These are phyloP conservation scores for Tenodera sinensis DNA, from an alignment of 2,888 invertebrate species.

Conservation along the genomic window DNA sequence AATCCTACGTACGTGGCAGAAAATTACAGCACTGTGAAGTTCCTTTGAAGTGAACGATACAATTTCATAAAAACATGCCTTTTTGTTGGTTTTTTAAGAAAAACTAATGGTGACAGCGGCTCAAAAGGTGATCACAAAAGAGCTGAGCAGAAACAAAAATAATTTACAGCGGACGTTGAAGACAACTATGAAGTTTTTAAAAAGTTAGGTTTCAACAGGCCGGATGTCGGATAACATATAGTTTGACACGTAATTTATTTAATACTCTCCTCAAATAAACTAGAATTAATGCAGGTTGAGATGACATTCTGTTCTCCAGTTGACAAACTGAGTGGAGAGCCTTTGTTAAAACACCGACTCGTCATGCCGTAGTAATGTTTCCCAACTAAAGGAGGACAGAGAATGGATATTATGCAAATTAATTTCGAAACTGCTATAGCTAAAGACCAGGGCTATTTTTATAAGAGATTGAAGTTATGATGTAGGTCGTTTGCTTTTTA, in stretches of 20 bases:
- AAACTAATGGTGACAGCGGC: background rate
- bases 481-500: background rate
- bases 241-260: background rate
- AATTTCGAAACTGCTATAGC: background rate
- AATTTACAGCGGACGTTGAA: background rate
- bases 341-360: background rate
- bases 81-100: background rate
- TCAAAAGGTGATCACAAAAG: background rate
- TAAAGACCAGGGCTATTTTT: background rate
- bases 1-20: background rate
- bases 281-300: background rate
- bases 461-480: background rate
- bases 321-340: background rate
- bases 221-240: background rate
- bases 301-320: background rate
- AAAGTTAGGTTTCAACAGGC: background rate
- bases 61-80: background rate
- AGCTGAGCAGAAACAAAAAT: background rate
- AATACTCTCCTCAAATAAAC: background rate
- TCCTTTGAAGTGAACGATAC: background rate
- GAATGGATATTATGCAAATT: background rate
- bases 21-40: background rate
- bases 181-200: background rate
- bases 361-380: background rate
- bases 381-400: background rate